Evolutionary conservation across 2,888 invertebrate genomes (phyloP).

Genomic region (Eumacrocentrus americanus): DNA sequence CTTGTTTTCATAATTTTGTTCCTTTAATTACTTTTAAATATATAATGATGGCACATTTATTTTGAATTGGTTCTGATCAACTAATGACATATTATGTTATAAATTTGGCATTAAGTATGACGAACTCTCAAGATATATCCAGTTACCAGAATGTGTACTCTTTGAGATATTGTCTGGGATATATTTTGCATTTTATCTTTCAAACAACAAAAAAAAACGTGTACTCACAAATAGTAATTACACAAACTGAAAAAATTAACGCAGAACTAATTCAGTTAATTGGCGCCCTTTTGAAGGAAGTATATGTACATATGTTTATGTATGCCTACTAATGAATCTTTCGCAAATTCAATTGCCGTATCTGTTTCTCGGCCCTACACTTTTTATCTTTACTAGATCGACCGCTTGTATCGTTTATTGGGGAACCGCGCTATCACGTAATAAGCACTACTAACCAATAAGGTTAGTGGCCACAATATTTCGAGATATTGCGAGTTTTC

Average conservation of each 20-base stretch:
- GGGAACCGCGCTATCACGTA: too few relatives aligned
- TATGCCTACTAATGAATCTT: conserved; percentile 8
- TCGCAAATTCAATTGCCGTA: conserved; percentile 18
- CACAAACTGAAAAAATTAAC: conserved; percentile 14
- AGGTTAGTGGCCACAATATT: too few relatives aligned
- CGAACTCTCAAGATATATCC: too few relatives aligned
- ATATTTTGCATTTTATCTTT: too few relatives aligned
- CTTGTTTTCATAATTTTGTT: conserved; percentile 17
- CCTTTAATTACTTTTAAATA: conserved; percentile 9
- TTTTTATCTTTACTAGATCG: conserved; percentile 1
- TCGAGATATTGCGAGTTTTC: too few relatives aligned
- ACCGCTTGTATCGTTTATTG: too few relatives aligned
- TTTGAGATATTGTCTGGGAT: too few relatives aligned
- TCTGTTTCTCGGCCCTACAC: neutral
- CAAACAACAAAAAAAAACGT: neutral
- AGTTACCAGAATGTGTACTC: too few relatives aligned
- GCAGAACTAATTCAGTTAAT: conserved; percentile 12
- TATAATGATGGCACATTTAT: conserved; percentile 5
- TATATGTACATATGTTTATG: too few relatives aligned
- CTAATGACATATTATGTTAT: neutral
- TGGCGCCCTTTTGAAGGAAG: neutral
- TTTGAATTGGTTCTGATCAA: neutral
- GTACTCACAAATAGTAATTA: neutral
- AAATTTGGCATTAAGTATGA: too few relatives aligned
- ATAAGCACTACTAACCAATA: too few relatives aligned